A percentile compares a stretch with the other conserved stretches of the same genome.
These are phyloP conservation scores for Ceuthmochares aereus DNA, from an alignment of 2,113 vertebrate genomes.

Conservation along the genomic window DNA sequence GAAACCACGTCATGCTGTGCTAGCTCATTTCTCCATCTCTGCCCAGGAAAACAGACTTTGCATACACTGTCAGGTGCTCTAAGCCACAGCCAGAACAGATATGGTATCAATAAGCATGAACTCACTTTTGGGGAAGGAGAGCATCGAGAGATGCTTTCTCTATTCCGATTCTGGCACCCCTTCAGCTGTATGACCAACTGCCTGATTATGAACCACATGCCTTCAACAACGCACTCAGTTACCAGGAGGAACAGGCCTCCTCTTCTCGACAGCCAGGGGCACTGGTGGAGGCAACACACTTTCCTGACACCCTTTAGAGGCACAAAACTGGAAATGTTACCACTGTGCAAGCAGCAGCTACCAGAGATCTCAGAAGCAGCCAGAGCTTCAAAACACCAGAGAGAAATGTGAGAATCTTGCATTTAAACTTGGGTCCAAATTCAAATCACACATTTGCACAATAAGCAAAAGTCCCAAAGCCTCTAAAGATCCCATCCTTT, in stretches of 20 bases:
- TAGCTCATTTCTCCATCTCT: neutral
- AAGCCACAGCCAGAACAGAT: neutral
- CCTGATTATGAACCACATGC: neutral
- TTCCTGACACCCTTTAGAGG: neutral
- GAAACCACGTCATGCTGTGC: neutral
- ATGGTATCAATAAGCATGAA: fast-evolving
- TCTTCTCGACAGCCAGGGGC: neutral
- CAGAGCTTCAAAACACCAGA: neutral
- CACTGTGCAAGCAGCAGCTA: neutral
- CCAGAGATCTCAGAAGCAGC: neutral
- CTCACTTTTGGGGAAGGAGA: neutral
- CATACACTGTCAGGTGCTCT: neutral
- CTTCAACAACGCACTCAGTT: neutral
- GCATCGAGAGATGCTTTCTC: neutral
- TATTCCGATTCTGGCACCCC: neutral
- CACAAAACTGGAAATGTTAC: neutral
- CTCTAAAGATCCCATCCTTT: neutral
- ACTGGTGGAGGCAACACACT: neutral
- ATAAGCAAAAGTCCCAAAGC: neutral
- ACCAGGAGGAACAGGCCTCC: neutral
- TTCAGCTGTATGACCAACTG: neutral
- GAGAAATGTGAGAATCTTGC: neutral
- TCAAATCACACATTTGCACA: neutral
- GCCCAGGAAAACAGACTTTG: neutral
- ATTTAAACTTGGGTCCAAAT: neutral